phyloP scores from a whole-genome alignment of 2,113 vertebrate species.

The Lepisosteus oculatus region DNA sequence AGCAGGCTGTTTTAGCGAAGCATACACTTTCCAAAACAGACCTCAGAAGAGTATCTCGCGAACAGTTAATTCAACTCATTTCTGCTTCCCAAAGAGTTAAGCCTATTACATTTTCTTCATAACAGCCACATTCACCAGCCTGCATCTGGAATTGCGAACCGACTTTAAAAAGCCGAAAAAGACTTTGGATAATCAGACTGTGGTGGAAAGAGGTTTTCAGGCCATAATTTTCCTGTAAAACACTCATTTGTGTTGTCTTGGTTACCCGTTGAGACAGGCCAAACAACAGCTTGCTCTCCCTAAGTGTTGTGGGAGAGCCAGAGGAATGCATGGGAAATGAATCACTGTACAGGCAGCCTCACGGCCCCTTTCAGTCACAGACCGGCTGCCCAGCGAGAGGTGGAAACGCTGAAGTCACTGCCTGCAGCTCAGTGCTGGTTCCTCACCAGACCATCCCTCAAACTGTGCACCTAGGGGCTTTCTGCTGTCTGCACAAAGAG shows the following conservation, averaged over 20 bases:
- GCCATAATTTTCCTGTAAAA: not conserved
- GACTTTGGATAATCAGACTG: not conserved
- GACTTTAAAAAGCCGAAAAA: not conserved
- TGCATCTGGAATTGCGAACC: not conserved
- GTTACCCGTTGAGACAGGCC: constrained; percentile 47
- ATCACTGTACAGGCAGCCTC: constrained; percentile 55
- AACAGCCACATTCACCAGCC: not conserved
- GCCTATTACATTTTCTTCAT: too few relatives aligned
- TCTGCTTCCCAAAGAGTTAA: too few relatives aligned
- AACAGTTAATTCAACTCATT: too few relatives aligned
- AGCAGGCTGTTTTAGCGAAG: too few relatives aligned
- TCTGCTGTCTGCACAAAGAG: not conserved
- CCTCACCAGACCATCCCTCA: constrained; percentile 1
- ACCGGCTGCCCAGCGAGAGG: constrained; percentile 40
- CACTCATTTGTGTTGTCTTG: constrained; percentile 39
- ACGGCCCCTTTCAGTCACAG: constrained; percentile 33
- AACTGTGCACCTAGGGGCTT: not conserved
- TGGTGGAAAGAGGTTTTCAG: not conserved
- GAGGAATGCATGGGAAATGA: constrained; percentile 58
- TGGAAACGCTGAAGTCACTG: constrained; percentile 41
- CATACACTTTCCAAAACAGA: too few relatives aligned
- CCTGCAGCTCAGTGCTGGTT: not conserved
- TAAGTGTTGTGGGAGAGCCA: constrained; percentile 45
- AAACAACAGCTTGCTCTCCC: constrained; percentile 46
- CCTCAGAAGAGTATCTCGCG: too few relatives aligned